Evolutionary conservation across 2,113 vertebrate genomes (phyloP), one percentile per base, ranked within the genome.

Genomic region (Jacana jacana): DNA sequence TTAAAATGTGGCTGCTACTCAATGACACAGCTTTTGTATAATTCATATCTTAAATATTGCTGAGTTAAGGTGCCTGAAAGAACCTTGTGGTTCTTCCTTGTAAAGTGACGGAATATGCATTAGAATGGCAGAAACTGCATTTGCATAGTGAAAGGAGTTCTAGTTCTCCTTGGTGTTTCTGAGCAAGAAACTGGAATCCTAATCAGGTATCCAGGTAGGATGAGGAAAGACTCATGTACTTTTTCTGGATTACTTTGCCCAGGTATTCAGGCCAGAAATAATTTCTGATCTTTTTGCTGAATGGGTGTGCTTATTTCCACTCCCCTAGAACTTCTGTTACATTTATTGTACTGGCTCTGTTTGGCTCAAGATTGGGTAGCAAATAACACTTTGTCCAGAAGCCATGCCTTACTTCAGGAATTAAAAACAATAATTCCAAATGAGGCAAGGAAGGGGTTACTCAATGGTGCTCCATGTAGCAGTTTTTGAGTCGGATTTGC

Each of bases 401-500:
- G 40, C 40, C 35, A 15, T 68, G 13, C 17, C 14, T 81, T 49
- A 48, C 14, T 64, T 91, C 10, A 82, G 58, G 79, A 65, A 60
- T 61, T 44, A 51, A 60, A 78, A 71, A 23, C 8, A 46, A 2
- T 58, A 49, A 17, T 55, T 72, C 20, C 8, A 60, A 80, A 57
- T 63, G 58, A 80, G 42, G 39, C 55, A 70, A 46, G 30, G 33
- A 70, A 46, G 30, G 33, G 60, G 8, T 39, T 89, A 52, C 23
- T 6, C 39, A 9, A 13, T 3, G 0, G 17, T 66, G 10, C 4
- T 22, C 4, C 19, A 6, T 63, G 0, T 31, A 73, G 39, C 17
- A 48, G 1, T 60, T 76, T 76, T 42, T 66, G 24, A 35, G 15
- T 93, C 17, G 44, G 44, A 28, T 52, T 69, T 63, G 35, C 24